Evolutionary conservation across 2,888 invertebrate genomes (phyloP), one percentile per base, ranked within the genome.

Genomic region (Poecilobothrus nobilitatus): DNA sequence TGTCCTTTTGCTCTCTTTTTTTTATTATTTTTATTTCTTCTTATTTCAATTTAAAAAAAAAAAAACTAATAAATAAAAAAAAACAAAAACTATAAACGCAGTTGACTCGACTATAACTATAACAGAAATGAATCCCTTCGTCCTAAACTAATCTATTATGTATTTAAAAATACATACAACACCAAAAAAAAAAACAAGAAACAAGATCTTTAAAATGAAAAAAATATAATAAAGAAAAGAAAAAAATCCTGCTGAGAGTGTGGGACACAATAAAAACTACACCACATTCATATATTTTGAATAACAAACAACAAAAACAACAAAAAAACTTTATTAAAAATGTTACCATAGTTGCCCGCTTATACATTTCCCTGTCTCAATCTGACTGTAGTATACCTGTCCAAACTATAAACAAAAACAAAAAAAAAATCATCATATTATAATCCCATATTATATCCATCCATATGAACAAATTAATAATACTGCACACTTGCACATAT

Each of bases 81-180:
- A 65, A 65, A 37, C 34, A 34, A 65, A 20, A 65, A 27, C 27
- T 27, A 27, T 64, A 15, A 37, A 37, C 37, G 53, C 53, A 53
- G 53, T 53, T 53, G 2, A 75, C 76, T 75, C 74, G 77, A 79
- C 79, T 81, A 80, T 80, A 82, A 83, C 81, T 81, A 81, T 82
- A 82, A 81, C 82, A 83, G 83, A 81, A 85, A 84, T 85, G 85
- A 83, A 82, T 79, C 81, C 81, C 80, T 81, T 82, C 79, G 83
- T 83, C 81, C 81, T 81, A 80, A 78, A 80, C 80, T 82, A 79
- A 80, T 79, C 76, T 76, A 76, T 81, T 82, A 79, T 82, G 81
- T 81, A 81, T 53, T 53, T 6, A 53, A 53, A 53, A 53, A 18
- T 2, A 9, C 3, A 53, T 2, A 37, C 7, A 53, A 53, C 53